A percentile compares a stretch with the other conserved stretches of the same genome.
Conservation (phyloP, 2,797 vertebrate genomes). For the Cottoperca gobio region DNA sequence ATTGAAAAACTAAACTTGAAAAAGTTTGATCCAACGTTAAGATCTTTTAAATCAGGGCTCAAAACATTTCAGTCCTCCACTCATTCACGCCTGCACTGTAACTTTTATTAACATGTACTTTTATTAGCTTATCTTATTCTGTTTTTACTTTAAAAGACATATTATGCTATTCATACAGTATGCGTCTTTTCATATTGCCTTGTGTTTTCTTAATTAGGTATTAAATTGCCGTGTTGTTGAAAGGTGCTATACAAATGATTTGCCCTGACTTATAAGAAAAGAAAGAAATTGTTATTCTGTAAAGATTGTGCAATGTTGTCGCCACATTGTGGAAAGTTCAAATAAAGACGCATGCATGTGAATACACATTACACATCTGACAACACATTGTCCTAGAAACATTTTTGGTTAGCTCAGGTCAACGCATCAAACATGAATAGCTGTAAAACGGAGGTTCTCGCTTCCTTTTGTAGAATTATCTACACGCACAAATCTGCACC, state of each 20-base stretch:
- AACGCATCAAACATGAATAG: background rate
- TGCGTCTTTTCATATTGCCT: background rate
- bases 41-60: too few species aligned
- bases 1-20: too few species aligned
- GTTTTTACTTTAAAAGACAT: too few species aligned
- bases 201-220: background rate
- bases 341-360: too few species aligned
- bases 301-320: background rate
- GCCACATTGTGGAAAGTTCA: background rate
- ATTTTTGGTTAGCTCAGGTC: background rate
- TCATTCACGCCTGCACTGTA: too few species aligned
- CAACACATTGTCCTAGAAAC: background rate
- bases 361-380: too few species aligned
- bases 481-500: slow-evolving; percentile 4
- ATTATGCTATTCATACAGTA: too few species aligned
- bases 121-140: background rate
- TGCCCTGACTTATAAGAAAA: background rate
- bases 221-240: background rate
- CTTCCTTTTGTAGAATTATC: slow-evolving; percentile 18
- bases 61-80: too few species aligned
- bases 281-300: background rate
- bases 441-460: background rate
- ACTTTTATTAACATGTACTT: too few species aligned
- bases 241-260: too few species aligned
- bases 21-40: too few species aligned